Conservation (phyloP, 1,140 invertebrate genomes). For the Matsumurasca onukii region DNA sequence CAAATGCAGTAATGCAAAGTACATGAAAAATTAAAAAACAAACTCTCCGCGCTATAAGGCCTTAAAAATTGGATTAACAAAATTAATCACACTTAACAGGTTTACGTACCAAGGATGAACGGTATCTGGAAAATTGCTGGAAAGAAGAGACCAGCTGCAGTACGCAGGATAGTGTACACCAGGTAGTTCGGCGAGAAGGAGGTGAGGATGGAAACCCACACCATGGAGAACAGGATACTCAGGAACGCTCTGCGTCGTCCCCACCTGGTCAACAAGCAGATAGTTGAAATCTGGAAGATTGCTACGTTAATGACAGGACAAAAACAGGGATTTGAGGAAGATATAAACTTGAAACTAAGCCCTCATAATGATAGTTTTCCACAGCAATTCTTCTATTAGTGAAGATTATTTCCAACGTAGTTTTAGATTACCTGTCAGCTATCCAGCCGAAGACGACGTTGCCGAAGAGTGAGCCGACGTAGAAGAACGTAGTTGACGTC, state of each 20-base stretch:
- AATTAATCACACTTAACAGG: not conserved
- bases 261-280: no score
- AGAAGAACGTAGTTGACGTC: slow-evolving; percentile 64
- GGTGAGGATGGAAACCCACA: slow-evolving; percentile 65
- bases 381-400: no score
- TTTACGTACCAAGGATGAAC: slow-evolving; percentile 65
- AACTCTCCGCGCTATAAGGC: no score
- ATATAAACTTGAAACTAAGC: no score
- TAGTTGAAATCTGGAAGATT: no score
- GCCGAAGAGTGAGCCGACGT: slow-evolving; percentile 68
- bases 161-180: slow-evolving; percentile 61
- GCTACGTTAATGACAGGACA: no score
- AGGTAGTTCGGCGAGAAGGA: slow-evolving; percentile 67
- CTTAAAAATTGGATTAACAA: no score
- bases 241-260: slow-evolving; percentile 69
- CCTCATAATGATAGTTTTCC: no score
- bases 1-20: no score
- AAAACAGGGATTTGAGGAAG: no score
- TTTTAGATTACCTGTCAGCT: slow-evolving; percentile 54
- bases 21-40: no score
- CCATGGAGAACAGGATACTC: slow-evolving; percentile 64
- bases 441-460: slow-evolving; percentile 71
- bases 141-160: slow-evolving; percentile 67
- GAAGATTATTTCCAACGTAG: no score
- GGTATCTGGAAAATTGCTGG: slow-evolving; percentile 70